A percentile compares a stretch with the other conserved stretches of the same genome.
Conservation (phyloP, 2,797 vertebrate species). For the Epinephelus malabaricus region DNA sequence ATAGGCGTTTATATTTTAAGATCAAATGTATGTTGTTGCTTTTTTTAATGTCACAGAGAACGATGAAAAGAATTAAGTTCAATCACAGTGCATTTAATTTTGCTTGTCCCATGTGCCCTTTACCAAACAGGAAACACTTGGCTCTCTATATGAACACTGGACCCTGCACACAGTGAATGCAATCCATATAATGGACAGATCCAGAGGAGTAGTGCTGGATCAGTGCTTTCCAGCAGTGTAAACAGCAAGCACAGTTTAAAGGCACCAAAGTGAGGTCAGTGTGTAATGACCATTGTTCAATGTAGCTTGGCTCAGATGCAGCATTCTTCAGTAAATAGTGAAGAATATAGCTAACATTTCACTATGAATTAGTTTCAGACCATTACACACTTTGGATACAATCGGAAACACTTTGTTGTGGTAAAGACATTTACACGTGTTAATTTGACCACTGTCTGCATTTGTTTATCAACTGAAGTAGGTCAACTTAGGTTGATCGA, state of each 20-base stretch:
- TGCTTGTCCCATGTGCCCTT: not conserved
- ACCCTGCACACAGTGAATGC: not conserved
- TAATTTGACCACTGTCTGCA: not conserved
- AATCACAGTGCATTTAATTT: slow-evolving; percentile 8
- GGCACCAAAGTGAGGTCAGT: not conserved
- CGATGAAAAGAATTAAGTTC: not conserved
- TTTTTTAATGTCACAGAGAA: not conserved
- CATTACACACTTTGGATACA: not conserved
- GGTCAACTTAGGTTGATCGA: not conserved
- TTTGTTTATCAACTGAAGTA: not conserved
- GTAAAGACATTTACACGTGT: not conserved
- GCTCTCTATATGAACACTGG: not conserved
- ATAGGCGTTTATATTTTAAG: not conserved
- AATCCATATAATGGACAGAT: not conserved
- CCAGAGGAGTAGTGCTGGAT: slow-evolving; percentile 1
- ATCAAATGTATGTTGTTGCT: not conserved
- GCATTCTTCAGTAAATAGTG: not conserved
- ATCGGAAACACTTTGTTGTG: not conserved
- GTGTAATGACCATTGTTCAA: not conserved
- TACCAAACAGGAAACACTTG: slow-evolving; percentile 7
- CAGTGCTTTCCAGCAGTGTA: not conserved
- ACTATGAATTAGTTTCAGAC: not conserved
- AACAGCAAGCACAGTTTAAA: slow-evolving; percentile 7
- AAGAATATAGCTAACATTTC: not conserved
- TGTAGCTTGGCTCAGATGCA: slow-evolving; percentile 8